These are phyloP conservation scores for Troides helena DNA, from an alignment of 2,888 invertebrate genomes.

Conservation along the genomic window DNA sequence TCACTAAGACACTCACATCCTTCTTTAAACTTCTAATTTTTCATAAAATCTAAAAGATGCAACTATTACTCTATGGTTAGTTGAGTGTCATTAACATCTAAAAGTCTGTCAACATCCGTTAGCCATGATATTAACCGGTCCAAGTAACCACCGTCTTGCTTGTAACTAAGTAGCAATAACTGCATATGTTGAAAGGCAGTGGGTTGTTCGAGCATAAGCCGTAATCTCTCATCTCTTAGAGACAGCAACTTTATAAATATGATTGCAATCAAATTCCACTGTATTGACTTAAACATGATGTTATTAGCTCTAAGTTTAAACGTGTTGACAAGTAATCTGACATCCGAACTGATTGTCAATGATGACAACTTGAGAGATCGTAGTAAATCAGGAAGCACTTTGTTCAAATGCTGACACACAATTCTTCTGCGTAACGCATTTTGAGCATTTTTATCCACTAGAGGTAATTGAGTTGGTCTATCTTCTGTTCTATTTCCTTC, in stretches of 20 bases:
- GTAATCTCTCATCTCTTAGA: conserved; percentile 57
- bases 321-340: conserved; percentile 80
- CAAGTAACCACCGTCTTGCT: conserved; percentile 74
- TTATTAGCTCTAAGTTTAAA: conserved; percentile 85
- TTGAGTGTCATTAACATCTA: conserved; percentile 64
- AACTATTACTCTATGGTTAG: conserved; percentile 45
- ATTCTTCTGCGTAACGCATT: conserved; percentile 84
- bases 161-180: conserved; percentile 70
- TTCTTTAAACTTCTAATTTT: too few species aligned
- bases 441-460: conserved; percentile 84
- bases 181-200: conserved; percentile 68
- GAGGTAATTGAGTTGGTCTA: conserved; percentile 76
- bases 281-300: conserved; percentile 85
- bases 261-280: conserved; percentile 86
- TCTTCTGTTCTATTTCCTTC: conserved; percentile 44
- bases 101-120: conserved; percentile 70
- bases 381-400: conserved; percentile 81
- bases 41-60: background rate
- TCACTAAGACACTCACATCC: too few species aligned
- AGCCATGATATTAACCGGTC: conserved; percentile 74
- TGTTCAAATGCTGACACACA: conserved; percentile 83
- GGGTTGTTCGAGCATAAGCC: conserved; percentile 51
- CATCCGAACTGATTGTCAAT: conserved; percentile 64
- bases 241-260: conserved; percentile 83
- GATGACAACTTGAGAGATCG: conserved; percentile 69